Base-by-base conservation (phyloP, 2,797 vertebrate species). In the Oreonectes daqikongensis region DNA sequence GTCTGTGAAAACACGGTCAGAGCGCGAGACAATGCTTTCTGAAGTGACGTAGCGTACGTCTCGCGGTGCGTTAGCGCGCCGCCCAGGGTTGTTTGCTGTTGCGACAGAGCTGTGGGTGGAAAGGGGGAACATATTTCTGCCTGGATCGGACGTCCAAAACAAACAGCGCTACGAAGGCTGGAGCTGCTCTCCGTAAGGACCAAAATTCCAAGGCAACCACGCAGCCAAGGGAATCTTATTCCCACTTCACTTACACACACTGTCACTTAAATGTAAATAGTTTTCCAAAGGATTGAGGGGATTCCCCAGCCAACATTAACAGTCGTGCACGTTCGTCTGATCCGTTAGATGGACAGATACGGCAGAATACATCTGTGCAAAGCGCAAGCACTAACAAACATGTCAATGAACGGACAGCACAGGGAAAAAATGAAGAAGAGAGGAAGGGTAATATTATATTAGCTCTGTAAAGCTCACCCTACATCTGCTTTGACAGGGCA, bases 111-210 rank as follows among this genome's bases (percentile, higher is more conserved):
- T 53, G 72, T 79, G 57, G 75, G 73, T 86, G 78, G 67, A 83
- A 72, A 79, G 63, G 79, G 81, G 84, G 81, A 84, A 84, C 83
- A 81, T 81, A 83, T 78, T 82, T 82, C 80, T 84, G 50, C 79
- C 67, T 69, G 72, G 50, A 57, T 61, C 61, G 65, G 69, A 53
- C 65, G 28, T 81, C 84, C 85, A 87, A 84, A 83, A 83, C 84
- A 84, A 85, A 86, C 84, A 84, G 72, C 22, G 17, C 76, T 38
- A 75, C 38, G 68, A 60, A 79, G 66, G 55, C 79, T 79, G 69
- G 53, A 81, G 81, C 81, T 82, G 22, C 75, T 84, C 80, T 81
- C 68, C 55, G 74, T 74, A 72, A 82, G 78, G 71, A 81, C 81
- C 77, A 71, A 81, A 85, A 85, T 85, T 81, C 84, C 84, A 83